Evolutionary conservation across 2,888 invertebrate species (phyloP).

Genomic region (Hirtodrosophila confusa): DNA sequence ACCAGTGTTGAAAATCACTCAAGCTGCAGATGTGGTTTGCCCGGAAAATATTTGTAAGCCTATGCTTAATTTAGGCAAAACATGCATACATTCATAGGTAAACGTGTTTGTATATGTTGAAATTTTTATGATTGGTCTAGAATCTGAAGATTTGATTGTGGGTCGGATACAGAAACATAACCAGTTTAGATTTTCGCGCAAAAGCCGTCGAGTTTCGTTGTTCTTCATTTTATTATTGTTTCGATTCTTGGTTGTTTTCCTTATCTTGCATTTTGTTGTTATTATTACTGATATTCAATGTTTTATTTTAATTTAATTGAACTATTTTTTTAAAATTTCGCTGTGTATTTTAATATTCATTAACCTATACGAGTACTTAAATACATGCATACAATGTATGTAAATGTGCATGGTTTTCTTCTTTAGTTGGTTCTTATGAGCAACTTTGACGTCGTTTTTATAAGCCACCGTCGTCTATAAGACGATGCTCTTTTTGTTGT

Average conservation of each 20-base stretch:
- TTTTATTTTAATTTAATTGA: neutral
- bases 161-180: slow-evolving; percentile 19
- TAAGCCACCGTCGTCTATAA: slow-evolving; percentile 17
- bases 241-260: slow-evolving; percentile 22
- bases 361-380: too few species aligned
- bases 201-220: slow-evolving; percentile 18
- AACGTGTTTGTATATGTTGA: slow-evolving; percentile 9
- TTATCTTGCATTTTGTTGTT: slow-evolving; percentile 12
- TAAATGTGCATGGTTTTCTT: slow-evolving; percentile 12
- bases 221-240: slow-evolving; percentile 19
- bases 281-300: too few species aligned
- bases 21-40: slow-evolving; percentile 45
- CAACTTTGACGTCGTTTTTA: slow-evolving; percentile 29
- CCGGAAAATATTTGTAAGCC: slow-evolving; percentile 33
- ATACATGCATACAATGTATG: neutral
- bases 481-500: slow-evolving; percentile 34
- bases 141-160: slow-evolving; percentile 30
- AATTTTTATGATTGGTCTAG: too few species aligned
- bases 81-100: neutral
- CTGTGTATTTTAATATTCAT: too few species aligned
- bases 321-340: neutral
- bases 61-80: slow-evolving; percentile 25
- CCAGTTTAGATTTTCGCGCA: slow-evolving; percentile 53
- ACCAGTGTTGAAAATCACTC: slow-evolving; percentile 42
- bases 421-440: slow-evolving; percentile 18